Percentiles rank a stretch among this genome's conserved stretches.
Evolutionary conservation across 2,113 vertebrate species (phyloP).

Genomic region (Ctenomys sociabilis): DNA sequence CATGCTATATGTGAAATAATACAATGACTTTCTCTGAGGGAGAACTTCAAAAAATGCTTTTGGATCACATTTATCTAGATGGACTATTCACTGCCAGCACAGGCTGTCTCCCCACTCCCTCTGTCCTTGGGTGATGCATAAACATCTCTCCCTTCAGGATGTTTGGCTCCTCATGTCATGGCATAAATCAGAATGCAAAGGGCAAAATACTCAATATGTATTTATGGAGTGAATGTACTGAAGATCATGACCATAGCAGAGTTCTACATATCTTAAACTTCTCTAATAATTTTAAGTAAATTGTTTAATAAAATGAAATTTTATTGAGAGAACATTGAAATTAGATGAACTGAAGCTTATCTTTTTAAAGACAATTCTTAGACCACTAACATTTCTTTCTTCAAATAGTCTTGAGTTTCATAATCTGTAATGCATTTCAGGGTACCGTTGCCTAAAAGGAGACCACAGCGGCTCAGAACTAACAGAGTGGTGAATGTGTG

Average conservation of each 20-base stretch:
- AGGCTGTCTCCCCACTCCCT: background rate
- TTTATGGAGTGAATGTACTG: background rate
- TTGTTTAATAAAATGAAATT: constrained; percentile 44
- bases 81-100: background rate
- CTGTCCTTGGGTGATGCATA: background rate
- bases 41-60: background rate
- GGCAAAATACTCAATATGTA: background rate
- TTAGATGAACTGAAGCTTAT: background rate
- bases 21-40: background rate
- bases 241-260: background rate
- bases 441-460: background rate
- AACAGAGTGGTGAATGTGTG: background rate
- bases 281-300: constrained; percentile 37
- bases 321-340: background rate
- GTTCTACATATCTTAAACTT: background rate
- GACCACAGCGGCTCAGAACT: background rate
- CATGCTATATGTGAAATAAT: constrained; percentile 21
- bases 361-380: constrained; percentile 36
- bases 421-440: background rate
- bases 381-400: background rate
- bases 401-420: background rate
- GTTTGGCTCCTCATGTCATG: constrained; percentile 3
- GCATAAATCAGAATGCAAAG: background rate
- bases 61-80: background rate
- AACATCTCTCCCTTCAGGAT: background rate